Percentiles rank a stretch among this genome's conserved stretches.
Conservation (phyloP, 2,797 vertebrate species). For the Valencia hispanica region DNA sequence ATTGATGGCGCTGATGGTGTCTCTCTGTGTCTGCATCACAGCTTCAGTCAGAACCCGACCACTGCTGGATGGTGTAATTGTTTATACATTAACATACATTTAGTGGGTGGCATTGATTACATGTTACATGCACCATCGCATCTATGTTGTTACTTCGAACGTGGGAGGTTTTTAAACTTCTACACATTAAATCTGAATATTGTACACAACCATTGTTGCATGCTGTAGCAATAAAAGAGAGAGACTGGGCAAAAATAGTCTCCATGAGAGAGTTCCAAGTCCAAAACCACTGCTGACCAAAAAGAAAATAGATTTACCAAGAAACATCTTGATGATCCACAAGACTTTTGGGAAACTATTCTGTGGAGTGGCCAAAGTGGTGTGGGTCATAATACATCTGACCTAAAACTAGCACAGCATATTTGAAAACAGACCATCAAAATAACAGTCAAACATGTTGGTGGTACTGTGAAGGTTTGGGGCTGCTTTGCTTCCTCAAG, state of each 20-base stretch:
- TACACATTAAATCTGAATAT: conserved; percentile 3
- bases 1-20: too few relatives aligned
- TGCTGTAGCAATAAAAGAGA: background rate
- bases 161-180: background rate
- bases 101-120: background rate
- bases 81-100: background rate
- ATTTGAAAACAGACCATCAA: too few relatives aligned
- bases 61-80: background rate
- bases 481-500: too few relatives aligned
- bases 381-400: background rate
- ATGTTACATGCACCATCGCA: background rate
- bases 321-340: background rate
- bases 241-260: background rate
- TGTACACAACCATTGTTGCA: too few relatives aligned
- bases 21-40: too few relatives aligned
- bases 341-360: background rate
- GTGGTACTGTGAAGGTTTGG: too few relatives aligned
- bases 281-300: background rate
- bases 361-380: background rate
- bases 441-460: too few relatives aligned
- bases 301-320: background rate
- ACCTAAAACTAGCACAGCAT: too few relatives aligned
- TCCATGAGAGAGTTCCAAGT: background rate
- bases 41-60: too few relatives aligned
- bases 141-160: background rate